Evolutionary conservation across 2,113 vertebrate genomes (phyloP), one percentile per base, ranked within the genome.

Genomic region (Chloropsis cyanopogon): DNA sequence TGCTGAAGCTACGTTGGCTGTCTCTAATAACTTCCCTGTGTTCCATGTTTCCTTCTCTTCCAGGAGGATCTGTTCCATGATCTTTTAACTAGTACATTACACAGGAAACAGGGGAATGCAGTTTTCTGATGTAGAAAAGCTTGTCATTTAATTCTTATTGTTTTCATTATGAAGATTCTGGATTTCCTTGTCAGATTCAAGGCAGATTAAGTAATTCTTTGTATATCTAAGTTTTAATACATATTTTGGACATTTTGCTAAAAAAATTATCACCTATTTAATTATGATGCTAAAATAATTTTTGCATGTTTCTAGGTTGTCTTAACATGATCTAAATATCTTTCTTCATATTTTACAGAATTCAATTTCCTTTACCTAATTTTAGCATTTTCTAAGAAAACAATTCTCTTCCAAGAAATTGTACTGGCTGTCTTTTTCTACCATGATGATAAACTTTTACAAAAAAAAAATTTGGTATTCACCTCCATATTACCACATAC

Each of bases 311-410:
- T 76, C 39, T 80, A 89, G 57, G 8, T 66, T 68, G 53, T 49
- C 64, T 86, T 86, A 78, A 61, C 35, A 71, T 77, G 4, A 78
- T 66, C 41, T 85, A 85, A 64, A 90, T 70, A 2, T 80, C 33
- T 78, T 93, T 80, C 28, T 83, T 85, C 37, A 73, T 22, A 53
- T 66, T 89, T 78, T 60, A 72, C 28, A 56, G 57, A 71, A 82
- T 78, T 92, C 21, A 33, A 9, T 76, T 91, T 85, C 35, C 41
- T 71, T 71, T 31, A 78, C n/a, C 17, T 29, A 78, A 70, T 70
- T 83, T 83, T 86, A 79, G 11, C 35, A 75, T 90, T 90, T 78
- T 93, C 83, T 85, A 63, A 90, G 47, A 82, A 93, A 91, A 83
- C 18, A 63, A 80, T 85, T 70, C 3, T 89, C 42, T 90, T 88